Evolutionary conservation across 1,140 invertebrate species (phyloP).

Genomic region (Caenorhabditis tropicalis): DNA sequence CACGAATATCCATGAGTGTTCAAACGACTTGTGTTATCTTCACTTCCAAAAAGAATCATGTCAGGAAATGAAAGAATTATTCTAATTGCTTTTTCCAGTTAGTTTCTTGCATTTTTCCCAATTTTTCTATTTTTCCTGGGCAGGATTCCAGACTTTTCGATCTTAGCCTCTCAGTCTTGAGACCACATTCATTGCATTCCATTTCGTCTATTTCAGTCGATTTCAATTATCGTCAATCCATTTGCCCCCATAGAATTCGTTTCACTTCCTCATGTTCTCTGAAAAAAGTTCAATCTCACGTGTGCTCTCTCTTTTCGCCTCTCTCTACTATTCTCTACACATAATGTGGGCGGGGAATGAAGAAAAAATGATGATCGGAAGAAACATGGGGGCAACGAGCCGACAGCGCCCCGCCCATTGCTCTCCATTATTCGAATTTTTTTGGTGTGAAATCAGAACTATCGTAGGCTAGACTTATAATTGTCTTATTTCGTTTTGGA

Average conservation of each 20-base stretch:
- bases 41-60: too few species aligned
- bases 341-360: conserved; percentile 7
- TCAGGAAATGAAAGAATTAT: too few species aligned
- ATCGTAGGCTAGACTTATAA: neutral
- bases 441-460: neutral
- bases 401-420: too few species aligned
- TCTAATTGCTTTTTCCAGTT: too few species aligned
- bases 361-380: conserved; percentile 14
- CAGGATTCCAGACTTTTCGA: neutral
- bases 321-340: neutral
- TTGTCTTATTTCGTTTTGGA: neutral
- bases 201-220: neutral
- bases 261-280: neutral
- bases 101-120: too few species aligned
- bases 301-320: neutral
- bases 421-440: neutral
- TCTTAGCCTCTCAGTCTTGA: neutral
- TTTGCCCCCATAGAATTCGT: too few species aligned
- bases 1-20: too few species aligned
- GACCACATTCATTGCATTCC: neutral
- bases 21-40: too few species aligned
- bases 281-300: neutral
- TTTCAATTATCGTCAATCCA: neutral
- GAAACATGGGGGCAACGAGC: neutral
- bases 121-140: neutral